Base-by-base conservation (phyloP, 2,113 vertebrate genomes). In the Perognathus longimembris region DNA sequence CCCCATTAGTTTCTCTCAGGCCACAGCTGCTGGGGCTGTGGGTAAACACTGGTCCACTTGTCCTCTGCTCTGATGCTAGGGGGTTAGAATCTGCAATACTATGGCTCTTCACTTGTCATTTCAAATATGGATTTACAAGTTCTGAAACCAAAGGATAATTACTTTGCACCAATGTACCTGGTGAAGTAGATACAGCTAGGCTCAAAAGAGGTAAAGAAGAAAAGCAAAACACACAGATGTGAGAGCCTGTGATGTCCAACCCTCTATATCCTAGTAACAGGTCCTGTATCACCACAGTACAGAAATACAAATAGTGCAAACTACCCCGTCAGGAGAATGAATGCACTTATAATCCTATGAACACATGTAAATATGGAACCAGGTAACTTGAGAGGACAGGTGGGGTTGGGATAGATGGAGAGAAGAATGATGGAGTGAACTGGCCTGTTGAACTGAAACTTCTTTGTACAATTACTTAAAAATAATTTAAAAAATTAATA, bases 191-290 rank as follows among this genome's bases (percentile, higher is more conserved):
- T 7, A 70, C 81, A 74, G 28, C 2, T 38, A 67, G 42, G 74
- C 69, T 81, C 14, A 45, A 64, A 26, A 86, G 3, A 69, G 20
- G 10, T 50, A n/a, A 45, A 76, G 45, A n/a, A 66, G 38, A 28
- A 36, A 79, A 1, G 22, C 36, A 84, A 42, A 92, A 26, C 89
- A 76, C 7, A 61, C 22, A 71, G 11, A 77, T 9, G 45, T 54
- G 20, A 76, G 3, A 30, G 50, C 6, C 4, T 0, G 26, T 5
- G 22, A 10, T 21, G 4, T n/a, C 20, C 0, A 75, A 4, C 45
- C 61, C 30, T 10, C 54, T 54, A 50, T 54, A 66, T 61, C 18
- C 64, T 59, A 34, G 18, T 2, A 26, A 63, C n/a, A 21, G 76
- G 9, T 21, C 26, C 73, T 63, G 1, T 22, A 40, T 11, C 45